These are phyloP conservation scores for Nezara viridula DNA, from an alignment of 2,888 invertebrate genomes.

Conservation along the genomic window DNA sequence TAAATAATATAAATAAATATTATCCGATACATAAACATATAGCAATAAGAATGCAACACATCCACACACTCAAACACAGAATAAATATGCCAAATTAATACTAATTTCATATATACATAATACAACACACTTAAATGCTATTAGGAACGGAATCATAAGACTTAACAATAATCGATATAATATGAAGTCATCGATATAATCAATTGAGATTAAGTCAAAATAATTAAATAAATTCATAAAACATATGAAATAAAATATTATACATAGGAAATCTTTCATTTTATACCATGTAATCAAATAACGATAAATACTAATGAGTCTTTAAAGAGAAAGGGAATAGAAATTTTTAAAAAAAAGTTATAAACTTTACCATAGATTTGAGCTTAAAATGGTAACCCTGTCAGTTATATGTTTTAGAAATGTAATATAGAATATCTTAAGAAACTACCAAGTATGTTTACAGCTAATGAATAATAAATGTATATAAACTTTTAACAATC, in stretches of 20 bases:
- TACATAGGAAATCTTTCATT: background rate
- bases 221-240: background rate
- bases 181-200: background rate
- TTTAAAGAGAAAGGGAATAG: background rate
- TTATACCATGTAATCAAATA: background rate
- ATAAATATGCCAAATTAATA: background rate
- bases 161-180: background rate
- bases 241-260: background rate
- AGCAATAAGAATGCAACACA: background rate
- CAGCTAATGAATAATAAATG: background rate
- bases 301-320: background rate
- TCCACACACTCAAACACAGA: background rate
- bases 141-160: conserved; percentile 23
- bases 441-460: background rate
- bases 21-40: no score
- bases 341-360: background rate
- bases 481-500: background rate
- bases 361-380: background rate
- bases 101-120: background rate
- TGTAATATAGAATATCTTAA: background rate
- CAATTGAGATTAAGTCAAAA: background rate
- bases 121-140: background rate
- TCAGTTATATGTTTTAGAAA: background rate
- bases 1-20: no score
- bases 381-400: conserved; percentile 8